A percentile compares a stretch with the other conserved stretches of the same genome.
Conservation (phyloP, 2,888 invertebrate species). For the Dorcus parallelipipedus region DNA sequence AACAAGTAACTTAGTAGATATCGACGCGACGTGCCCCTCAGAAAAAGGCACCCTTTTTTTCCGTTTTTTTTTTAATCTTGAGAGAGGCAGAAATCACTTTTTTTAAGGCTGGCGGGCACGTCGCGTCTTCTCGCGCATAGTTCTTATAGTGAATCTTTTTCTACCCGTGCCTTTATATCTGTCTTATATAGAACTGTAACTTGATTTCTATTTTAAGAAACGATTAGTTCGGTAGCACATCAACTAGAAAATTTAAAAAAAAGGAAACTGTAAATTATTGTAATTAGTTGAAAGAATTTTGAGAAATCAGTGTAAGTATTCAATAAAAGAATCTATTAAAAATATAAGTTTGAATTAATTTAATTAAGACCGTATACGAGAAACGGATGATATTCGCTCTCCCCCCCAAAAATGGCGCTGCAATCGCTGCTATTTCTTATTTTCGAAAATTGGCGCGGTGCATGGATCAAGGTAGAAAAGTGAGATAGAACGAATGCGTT, state of each 20-base stretch:
- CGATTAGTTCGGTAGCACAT: not conserved
- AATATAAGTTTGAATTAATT: too few species aligned
- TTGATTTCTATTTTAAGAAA: conserved; percentile 38
- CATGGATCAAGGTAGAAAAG: too few species aligned
- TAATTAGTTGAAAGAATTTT: conserved; percentile 30
- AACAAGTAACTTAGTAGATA: not conserved
- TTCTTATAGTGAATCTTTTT: conserved; percentile 36
- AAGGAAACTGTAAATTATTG: conserved; percentile 34
- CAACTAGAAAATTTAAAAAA: conserved; percentile 4
- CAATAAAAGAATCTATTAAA: conserved; percentile 7
- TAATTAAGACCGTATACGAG: too few species aligned
- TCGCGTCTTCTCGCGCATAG: conserved; percentile 4
- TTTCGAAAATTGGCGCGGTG: too few species aligned
- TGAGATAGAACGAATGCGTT: too few species aligned
- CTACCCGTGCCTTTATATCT: conserved; percentile 48
- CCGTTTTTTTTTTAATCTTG: too few species aligned
- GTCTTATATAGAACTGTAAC: conserved; percentile 41
- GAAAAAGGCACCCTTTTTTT: too few species aligned
- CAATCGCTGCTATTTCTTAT: too few species aligned
- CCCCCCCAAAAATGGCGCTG: too few species aligned
- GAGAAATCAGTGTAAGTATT: conserved; percentile 17
- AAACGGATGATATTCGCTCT: too few species aligned
- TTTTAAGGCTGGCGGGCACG: not conserved
- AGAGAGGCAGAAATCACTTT: not conserved
- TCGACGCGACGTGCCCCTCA: too few species aligned